These are phyloP conservation scores for Nipponacmea schrenckii DNA, from an alignment of 2,888 invertebrate genomes.

Conservation along the genomic window DNA sequence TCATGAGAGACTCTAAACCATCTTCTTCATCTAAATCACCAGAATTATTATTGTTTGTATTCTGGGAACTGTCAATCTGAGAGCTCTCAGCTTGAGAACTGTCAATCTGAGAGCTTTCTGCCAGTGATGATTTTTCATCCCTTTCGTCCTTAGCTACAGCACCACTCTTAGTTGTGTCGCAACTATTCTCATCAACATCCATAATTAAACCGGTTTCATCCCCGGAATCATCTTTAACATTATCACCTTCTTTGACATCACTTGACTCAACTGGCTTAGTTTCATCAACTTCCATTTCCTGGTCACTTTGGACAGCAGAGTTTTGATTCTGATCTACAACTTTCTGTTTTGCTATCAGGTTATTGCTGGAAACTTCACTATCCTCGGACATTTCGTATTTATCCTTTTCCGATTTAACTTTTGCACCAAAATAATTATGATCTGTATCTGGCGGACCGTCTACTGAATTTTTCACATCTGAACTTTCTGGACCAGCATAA, in stretches of 20 bases:
- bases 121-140: neutral
- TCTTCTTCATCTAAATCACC: neutral
- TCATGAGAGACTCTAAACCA: neutral
- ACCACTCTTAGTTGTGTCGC: neutral
- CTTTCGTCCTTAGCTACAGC: neutral
- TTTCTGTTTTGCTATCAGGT: neutral
- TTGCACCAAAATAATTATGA: neutral
- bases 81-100: neutral
- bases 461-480: neutral
- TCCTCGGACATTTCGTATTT: neutral
- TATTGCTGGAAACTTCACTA: neutral
- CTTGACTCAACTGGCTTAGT: neutral
- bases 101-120: neutral
- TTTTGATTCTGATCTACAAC: constrained; percentile 1
- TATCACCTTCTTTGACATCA: neutral
- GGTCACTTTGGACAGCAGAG: neutral
- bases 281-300: neutral
- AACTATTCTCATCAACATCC: neutral
- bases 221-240: neutral
- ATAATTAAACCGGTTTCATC: neutral
- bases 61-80: neutral
- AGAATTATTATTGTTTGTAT: neutral
- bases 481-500: neutral
- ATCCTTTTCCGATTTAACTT: neutral
- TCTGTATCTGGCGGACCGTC: neutral